These are phyloP conservation scores for Xylota sylvarum DNA, from an alignment of 2,888 invertebrate species.

Conservation along the genomic window DNA sequence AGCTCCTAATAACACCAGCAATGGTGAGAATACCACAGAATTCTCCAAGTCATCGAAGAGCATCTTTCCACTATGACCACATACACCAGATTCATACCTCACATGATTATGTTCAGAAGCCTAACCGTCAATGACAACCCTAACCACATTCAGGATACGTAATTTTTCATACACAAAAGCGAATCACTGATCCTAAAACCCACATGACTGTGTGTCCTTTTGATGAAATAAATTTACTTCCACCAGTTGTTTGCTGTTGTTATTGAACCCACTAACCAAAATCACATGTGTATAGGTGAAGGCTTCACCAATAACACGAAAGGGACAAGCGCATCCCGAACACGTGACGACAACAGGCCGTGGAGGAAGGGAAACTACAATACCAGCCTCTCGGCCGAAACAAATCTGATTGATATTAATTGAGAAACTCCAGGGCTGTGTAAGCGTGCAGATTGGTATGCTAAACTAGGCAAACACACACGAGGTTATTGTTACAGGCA, in stretches of 20 bases:
- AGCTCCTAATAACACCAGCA: no score
- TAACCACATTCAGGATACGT: no score
- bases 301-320: conserved; percentile 5
- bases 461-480: not conserved
- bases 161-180: no score
- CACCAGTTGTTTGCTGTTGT: not conserved
- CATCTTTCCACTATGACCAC: no score
- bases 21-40: no score
- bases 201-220: conserved; percentile 10
- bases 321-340: not conserved
- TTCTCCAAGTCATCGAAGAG: no score
- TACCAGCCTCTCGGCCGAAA: conserved; percentile 3
- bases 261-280: not conserved
- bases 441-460: conserved; percentile 11
- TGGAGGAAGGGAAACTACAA: not conserved
- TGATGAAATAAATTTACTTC: conserved; percentile 1
- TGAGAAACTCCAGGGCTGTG: conserved; percentile 24
- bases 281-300: not conserved
- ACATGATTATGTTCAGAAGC: no score
- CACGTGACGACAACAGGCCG: not conserved
- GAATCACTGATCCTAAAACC: no score
- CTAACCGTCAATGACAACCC: no score
- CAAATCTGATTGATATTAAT: conserved; percentile 31
- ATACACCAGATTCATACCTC: no score
- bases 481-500: conserved; percentile 18